Percentiles rank a stretch among this genome's conserved stretches.
Conservation (phyloP, 2,888 invertebrate species). For the Drosophila macrospina region DNA sequence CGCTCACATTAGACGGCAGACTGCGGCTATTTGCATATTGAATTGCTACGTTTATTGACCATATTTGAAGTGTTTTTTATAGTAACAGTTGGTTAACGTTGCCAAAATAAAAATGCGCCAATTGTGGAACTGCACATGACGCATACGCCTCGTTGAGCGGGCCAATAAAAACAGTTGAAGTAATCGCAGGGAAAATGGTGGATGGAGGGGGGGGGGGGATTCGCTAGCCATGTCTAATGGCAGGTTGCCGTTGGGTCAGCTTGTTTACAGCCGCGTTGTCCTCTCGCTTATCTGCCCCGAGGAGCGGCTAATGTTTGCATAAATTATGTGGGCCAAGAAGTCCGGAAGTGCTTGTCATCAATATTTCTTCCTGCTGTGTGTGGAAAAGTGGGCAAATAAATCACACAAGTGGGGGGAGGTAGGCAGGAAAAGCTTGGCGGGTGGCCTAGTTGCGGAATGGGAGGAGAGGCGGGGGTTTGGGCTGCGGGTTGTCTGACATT, state of each 20-base stretch:
- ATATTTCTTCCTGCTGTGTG: conserved; percentile 55
- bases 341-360: conserved; percentile 79
- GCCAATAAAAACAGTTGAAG: conserved; percentile 64
- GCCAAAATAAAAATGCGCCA: conserved; percentile 5
- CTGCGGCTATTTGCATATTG: conserved; percentile 36
- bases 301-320: conserved; percentile 72
- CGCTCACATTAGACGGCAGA: conserved; percentile 9
- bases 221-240: conserved; percentile 42
- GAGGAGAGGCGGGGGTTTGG: too few species aligned
- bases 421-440: background rate
- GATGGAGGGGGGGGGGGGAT: too few species aligned
- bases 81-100: conserved; percentile 37
- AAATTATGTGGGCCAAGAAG: conserved; percentile 70
- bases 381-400: conserved; percentile 55
- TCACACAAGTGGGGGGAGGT: conserved; percentile 33
- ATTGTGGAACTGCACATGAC: conserved; percentile 45
- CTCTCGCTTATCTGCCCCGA: conserved; percentile 44
- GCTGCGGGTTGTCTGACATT: conserved; percentile 57
- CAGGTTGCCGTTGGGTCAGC: conserved; percentile 44
- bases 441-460: too few species aligned
- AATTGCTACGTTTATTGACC: conserved; percentile 46
- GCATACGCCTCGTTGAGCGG: conserved; percentile 66
- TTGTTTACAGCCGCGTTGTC: conserved; percentile 29
- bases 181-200: conserved; percentile 57
- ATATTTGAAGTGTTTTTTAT: conserved; percentile 57